Evolutionary conservation across 2,888 invertebrate species (phyloP), one percentile per base, ranked within the genome.

Genomic region (Drosophila longiperda): DNA sequence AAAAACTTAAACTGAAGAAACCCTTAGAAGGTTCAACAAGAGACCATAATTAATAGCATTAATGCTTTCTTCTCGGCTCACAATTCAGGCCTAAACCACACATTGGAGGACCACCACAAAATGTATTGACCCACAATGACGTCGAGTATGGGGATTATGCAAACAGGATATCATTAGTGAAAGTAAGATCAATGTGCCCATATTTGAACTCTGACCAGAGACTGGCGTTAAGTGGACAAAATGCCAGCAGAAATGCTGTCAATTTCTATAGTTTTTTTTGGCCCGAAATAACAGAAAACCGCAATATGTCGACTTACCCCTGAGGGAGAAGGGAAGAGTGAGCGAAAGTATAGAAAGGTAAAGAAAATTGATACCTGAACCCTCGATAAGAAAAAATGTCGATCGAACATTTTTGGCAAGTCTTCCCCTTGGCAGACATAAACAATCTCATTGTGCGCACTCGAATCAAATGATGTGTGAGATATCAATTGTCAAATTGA

Each of bases 371-470:
- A 86, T 86, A 75, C 77, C 73, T 72, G 67, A 36, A 34, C 55
- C 73, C 72, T 71, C 45, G 70, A 48, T 66, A 55, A 23, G 42
- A 66, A 36, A 66, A 36, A 54, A 66, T 42, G 32, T 29, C 55
- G 59, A 38, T 48, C 34, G 23, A 36, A 38, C 58, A 32, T 64
- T 65, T 65, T 79, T 69, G 50, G 77, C 70, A 67, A 77, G 38
- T 73, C 65, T 78, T 81, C 83, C 87, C 68, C 65, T 66, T 82
- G 78, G 48, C n/a, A 80, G 89, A 83, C 91, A 90, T 88, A 91
- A 91, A 91, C 91, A 91, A 87, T 91, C 90, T 90, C 78, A 89
- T 91, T 90, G 90, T 90, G 78, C 79, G 83, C 87, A 89, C 87
- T 88, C 86, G 84, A 90, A 78, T 85, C 87, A 87, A 87, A 83